Evolutionary conservation across 2,888 invertebrate genomes (phyloP), one percentile per base, ranked within the genome.

Genomic region (Lepidocyrtoides sp.): DNA sequence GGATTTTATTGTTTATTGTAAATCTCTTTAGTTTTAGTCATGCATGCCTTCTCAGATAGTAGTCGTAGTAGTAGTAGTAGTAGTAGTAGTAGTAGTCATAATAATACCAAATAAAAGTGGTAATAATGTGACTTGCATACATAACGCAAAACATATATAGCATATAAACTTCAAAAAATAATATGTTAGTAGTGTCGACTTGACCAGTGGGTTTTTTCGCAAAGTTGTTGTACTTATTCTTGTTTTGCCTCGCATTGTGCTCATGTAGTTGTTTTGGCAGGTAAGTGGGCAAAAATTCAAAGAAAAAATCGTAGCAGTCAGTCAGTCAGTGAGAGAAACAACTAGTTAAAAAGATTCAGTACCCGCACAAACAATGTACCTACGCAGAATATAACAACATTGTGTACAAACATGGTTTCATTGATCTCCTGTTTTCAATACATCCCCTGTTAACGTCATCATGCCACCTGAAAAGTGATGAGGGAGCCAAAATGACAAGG

Each of bases 1-100:
- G 91, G 91, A 92, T 87, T 92, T 91, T 87, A 91, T 91, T 92
- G 92, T 88, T 91, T 88, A 90, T 92, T 91, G 83, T 92, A 84
- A 82, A 89, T 85, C 89, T 84, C 84, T 89, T 82, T 86, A 91
- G 86, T 86, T 91, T 91, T 81, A 72, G 83, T 89, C 89, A 89
- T 89, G 84, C 89, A 89, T 77, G 51, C 29, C 57, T 69, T 75
- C 77, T 26, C 32, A 32, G 10, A 10, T 32, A 57, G 57, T 79
- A 41, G 12, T 54, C 4, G n/a, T 17, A 2, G 17, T n/a, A 44
- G 2, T 5, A 57, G 63, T 44, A 10, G 81, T 57, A 17, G 51
- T 79, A 29, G 48, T 75, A 26, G 0, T 48, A 36, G 41, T 72
- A 23, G 72, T 20, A 57, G 57, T 54, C 10, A 48, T 20, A 51